Evolutionary conservation across 2,113 vertebrate genomes (phyloP), one percentile per base, ranked within the genome.

Genomic region (Mormyrus lacerda): DNA sequence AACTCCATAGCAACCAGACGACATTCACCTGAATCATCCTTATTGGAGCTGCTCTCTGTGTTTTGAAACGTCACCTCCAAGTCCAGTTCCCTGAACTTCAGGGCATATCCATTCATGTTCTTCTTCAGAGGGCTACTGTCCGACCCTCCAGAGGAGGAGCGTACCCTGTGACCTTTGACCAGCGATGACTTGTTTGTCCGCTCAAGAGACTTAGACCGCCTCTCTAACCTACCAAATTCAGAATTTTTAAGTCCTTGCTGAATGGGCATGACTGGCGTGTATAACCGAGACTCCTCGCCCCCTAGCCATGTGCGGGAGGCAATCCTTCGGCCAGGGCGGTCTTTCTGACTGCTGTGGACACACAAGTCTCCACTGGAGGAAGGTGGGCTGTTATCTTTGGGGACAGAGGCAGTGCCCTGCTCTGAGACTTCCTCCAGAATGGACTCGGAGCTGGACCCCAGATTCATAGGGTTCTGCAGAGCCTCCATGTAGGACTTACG

Each of bases 401-500:
- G 50, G 90, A 4, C 89, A 1, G 90, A 88, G 13, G 88, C 35
- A 6, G 65, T 15, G 10, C 90, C 53, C 24, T 93, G 94, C 55
- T 95, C 95, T 1, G 93, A 53, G 27, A 83, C 91, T 86, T 96
- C 96, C 91, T 94, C 93, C 19, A 96, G 90, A 17, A 96, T 96
- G 27, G 95, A 96, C 91, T 97, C 96, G 1, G 96, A 96, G 90
- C 96, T 96, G 27, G 96, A 96, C 19, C 96, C 96, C 1, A 97
- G 91, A 86, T 94, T 95, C 96, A 97, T 96, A 15, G 96, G 97
- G 89, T 97, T 97, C 90, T 95, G 96, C 83, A 97, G 91, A 1
- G 97, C 96, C 91, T 97, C 96, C 95, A 97, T 96, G 91, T 97
- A 97, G 2, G 97, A 97, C 82, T 97, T 97, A 55, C 97, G 93